Conservation (phyloP, 2,888 invertebrate species). For the Torymus auratus region DNA sequence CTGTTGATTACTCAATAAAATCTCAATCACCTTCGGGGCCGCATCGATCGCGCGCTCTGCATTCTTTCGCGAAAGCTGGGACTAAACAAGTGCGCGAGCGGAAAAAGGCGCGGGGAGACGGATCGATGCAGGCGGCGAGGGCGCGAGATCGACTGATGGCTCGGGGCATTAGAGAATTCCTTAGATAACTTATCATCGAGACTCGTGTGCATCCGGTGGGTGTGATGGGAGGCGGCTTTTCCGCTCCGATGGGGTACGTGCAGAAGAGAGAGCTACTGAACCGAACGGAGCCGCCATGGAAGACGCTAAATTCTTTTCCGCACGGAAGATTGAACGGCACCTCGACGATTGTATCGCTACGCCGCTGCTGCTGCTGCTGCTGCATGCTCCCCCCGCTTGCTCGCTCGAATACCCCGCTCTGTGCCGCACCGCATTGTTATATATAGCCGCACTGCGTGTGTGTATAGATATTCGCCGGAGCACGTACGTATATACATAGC, state of each 20-base stretch:
- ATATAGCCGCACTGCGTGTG: neutral
- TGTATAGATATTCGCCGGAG: neutral
- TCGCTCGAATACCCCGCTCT: neutral
- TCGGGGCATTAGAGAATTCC: conserved; percentile 62
- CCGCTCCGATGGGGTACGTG: too few relatives aligned
- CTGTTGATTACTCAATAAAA: neutral
- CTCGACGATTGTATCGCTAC: conserved; percentile 37
- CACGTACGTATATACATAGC: conserved; percentile 1
- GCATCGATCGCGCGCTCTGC: neutral
- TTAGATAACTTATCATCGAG: conserved; percentile 62
- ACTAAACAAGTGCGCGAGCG: too few relatives aligned
- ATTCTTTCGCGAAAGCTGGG: too few relatives aligned
- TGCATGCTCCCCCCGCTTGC: too few relatives aligned
- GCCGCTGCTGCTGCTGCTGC: too few relatives aligned
- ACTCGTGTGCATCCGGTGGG: too few relatives aligned
- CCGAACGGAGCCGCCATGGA: neutral
- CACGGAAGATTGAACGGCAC: conserved; percentile 64
- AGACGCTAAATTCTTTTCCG: conserved; percentile 42
- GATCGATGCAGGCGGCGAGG: too few relatives aligned
- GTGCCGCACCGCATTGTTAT: conserved; percentile 21
- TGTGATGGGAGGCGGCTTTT: too few relatives aligned
- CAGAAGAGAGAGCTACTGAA: too few relatives aligned
- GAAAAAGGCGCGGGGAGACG: neutral
- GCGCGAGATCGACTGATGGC: conserved; percentile 59
- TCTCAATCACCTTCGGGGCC: conserved; percentile 3